phyloP scores from a whole-genome alignment of 1,140 invertebrate species.

The Platorchestia sp. region DNA sequence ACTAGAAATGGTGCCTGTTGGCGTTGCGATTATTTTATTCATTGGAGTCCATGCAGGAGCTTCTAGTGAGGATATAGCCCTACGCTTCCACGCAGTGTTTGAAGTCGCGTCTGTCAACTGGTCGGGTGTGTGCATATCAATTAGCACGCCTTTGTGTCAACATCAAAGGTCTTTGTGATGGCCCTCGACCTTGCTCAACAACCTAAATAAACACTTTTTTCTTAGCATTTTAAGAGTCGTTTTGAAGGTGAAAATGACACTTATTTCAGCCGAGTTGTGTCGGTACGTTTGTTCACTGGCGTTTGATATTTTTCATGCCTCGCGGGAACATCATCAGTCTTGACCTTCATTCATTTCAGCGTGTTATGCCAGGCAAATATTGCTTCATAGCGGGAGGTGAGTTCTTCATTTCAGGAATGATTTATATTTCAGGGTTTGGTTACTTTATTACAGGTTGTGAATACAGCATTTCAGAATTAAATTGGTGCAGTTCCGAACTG shows the following conservation, averaged over 20 bases:
- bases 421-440: no score
- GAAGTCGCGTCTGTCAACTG: slow-evolving; percentile 5
- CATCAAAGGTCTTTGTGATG: background rate
- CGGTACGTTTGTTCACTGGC: background rate
- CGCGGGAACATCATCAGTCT: background rate
- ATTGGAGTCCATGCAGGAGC: background rate
- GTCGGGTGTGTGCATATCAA: background rate
- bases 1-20: background rate
- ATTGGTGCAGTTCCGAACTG: no score
- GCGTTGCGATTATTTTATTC: background rate
- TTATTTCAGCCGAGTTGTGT: background rate
- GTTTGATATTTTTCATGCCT: background rate
- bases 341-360: no score
- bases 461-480: no score
- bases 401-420: no score
- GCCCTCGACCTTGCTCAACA: slow-evolving; percentile 4
- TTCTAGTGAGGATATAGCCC: background rate
- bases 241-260: slow-evolving; percentile 1
- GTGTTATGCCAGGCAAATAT: no score
- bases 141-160: slow-evolving; percentile 36
- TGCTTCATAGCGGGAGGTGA: no score
- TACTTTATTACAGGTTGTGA: no score
- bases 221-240: background rate
- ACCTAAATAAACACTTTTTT: slow-evolving; percentile 8
- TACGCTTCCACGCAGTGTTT: slow-evolving; percentile 10